Evolutionary conservation across 2,113 vertebrate species (phyloP).

Genomic region (Galeopterus variegatus): DNA sequence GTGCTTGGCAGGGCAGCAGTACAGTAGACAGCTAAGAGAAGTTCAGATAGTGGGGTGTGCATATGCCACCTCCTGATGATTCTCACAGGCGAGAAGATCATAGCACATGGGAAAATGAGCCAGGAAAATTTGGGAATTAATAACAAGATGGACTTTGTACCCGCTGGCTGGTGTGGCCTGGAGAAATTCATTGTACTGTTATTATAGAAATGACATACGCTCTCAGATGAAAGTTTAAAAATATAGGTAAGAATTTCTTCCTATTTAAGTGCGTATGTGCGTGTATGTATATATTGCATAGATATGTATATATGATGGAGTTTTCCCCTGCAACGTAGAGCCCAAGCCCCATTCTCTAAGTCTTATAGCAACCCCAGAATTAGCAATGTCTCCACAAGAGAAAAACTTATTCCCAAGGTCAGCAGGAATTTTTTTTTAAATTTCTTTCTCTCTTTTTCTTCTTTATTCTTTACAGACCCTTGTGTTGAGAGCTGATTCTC

Average conservation of each 20-base stretch:
- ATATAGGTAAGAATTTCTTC: neutral
- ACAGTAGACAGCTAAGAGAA: neutral
- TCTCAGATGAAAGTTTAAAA: conserved; percentile 42
- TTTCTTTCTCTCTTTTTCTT: too few species aligned
- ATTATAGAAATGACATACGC: neutral
- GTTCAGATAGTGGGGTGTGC: neutral
- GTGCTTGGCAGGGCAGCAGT: neutral
- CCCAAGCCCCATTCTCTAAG: neutral
- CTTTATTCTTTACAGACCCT: too few species aligned
- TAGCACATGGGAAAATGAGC: neutral
- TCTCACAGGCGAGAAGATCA: neutral
- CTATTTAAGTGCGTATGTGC: neutral
- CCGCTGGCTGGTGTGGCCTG: neutral
- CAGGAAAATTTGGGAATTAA: neutral
- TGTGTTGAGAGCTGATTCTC: too few species aligned
- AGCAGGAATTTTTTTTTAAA: neutral
- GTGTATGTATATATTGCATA: neutral
- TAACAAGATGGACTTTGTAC: neutral
- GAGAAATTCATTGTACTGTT: neutral
- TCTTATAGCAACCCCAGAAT: neutral
- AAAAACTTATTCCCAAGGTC: neutral
- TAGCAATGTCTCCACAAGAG: neutral
- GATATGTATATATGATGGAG: neutral
- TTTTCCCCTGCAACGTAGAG: neutral
- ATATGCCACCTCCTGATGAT: neutral